Conservation (phyloP, 1,140 invertebrate species). For the Ceratoteleas bidentatus region DNA sequence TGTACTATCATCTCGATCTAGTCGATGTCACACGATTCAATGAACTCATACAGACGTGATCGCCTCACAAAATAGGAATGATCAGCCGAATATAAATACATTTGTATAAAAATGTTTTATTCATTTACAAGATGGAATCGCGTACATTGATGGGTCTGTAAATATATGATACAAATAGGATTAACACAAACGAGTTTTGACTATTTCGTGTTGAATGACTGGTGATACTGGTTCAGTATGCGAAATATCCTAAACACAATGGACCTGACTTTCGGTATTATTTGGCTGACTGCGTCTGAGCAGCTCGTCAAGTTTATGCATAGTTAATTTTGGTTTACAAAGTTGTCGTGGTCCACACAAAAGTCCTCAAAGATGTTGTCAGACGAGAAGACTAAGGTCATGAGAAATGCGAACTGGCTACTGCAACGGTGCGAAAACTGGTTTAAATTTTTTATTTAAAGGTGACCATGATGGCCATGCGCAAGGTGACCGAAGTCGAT, state of each 20-base stretch:
- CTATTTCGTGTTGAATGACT: too few relatives aligned
- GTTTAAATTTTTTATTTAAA: not conserved
- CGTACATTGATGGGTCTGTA: too few relatives aligned
- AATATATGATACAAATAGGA: too few relatives aligned
- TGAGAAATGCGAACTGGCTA: not conserved
- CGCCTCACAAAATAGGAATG: too few relatives aligned
- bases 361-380: constrained; percentile 24
- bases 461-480: not conserved
- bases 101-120: too few relatives aligned
- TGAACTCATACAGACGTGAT: too few relatives aligned
- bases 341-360: constrained; percentile 7
- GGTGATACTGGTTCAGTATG: not conserved
- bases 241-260: not conserved
- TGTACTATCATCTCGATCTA: too few relatives aligned
- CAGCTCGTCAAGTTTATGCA: constrained; percentile 38
- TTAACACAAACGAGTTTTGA: too few relatives aligned
- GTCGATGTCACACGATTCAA: too few relatives aligned
- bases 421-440: constrained; percentile 1
- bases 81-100: too few relatives aligned
- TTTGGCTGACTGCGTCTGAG: constrained; percentile 11
- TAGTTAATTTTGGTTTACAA: constrained; percentile 18
- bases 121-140: too few relatives aligned
- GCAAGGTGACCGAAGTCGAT: not conserved
- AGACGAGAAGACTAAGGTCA: constrained; percentile 48
- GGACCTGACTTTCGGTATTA: constrained; percentile 3